Evolutionary conservation across 37 sponge, comb jelly and placozoan genomes (phyloP).

Genomic region (Chondrilla cf. caribensis): DNA sequence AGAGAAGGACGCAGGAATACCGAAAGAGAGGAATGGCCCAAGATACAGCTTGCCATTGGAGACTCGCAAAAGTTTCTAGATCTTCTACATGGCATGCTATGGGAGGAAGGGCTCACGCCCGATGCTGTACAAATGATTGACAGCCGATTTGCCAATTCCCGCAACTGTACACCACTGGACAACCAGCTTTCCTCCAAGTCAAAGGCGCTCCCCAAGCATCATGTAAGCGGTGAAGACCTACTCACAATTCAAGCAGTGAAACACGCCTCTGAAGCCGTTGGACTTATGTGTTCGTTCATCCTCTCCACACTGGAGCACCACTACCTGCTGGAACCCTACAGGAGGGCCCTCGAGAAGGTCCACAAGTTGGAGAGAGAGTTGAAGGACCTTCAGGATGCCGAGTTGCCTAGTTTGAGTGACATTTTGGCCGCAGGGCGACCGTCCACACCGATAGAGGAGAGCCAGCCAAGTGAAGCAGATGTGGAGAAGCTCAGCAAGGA

Average conservation of each 20-base stretch:
- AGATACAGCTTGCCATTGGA: slow-evolving; percentile 68
- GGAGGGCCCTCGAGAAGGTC: slow-evolving; percentile 32
- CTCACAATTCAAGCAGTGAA: slow-evolving; percentile 62
- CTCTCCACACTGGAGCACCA: slow-evolving; percentile 56
- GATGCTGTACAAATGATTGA: slow-evolving; percentile 62
- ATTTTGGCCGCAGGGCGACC: neutral
- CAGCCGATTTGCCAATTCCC: slow-evolving; percentile 33
- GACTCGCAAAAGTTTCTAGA: slow-evolving; percentile 85
- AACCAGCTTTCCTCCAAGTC: neutral
- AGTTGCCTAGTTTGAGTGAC: neutral
- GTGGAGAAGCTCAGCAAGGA: slow-evolving; percentile 28
- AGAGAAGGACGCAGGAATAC: neutral
- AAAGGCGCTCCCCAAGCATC: neutral
- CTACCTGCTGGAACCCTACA: slow-evolving; percentile 32
- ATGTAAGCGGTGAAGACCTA: neutral
- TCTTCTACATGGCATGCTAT: slow-evolving; percentile 53
- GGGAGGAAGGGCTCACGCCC: slow-evolving; percentile 69
- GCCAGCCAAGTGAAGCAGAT: neutral
- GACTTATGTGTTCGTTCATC: slow-evolving; percentile 64
- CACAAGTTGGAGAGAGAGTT: slow-evolving; percentile 34
- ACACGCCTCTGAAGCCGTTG: slow-evolving; percentile 71
- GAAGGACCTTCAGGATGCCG: slow-evolving; percentile 29
- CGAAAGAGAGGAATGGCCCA: slow-evolving; percentile 62
- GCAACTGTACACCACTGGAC: neutral
- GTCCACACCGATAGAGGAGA: neutral